Percentiles rank a stretch among this genome's conserved stretches.
Conservation (phyloP, 1,140 invertebrate genomes). For the Scaptodrosophila lebanonensis region DNA sequence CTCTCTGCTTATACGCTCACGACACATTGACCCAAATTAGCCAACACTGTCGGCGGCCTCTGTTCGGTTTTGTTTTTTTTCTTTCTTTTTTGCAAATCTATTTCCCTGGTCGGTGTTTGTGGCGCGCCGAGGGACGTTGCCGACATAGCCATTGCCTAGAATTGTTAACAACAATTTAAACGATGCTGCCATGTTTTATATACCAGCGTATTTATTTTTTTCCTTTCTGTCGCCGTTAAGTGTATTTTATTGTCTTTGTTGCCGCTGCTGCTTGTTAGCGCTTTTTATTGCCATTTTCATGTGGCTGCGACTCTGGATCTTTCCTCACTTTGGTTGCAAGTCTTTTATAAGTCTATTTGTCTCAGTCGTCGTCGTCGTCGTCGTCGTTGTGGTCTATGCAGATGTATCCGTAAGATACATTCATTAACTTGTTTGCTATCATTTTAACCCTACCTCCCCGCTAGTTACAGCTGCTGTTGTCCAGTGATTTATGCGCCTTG, state of each 20-base stretch:
- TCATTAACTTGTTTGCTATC: slow-evolving; percentile 67
- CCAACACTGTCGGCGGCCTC: slow-evolving; percentile 6
- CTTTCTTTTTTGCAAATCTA: background rate
- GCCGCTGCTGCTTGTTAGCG: slow-evolving; percentile 61
- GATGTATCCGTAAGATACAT: slow-evolving; percentile 68
- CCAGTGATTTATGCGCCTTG: slow-evolving; percentile 61
- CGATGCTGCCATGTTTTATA: slow-evolving; percentile 17
- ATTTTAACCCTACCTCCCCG: background rate
- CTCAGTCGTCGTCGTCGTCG: slow-evolving; percentile 29
- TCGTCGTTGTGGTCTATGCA: slow-evolving; percentile 44
- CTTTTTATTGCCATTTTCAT: slow-evolving; percentile 57
- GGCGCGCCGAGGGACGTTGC: too few species aligned
- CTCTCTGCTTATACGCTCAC: background rate
- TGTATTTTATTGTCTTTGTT: slow-evolving; percentile 66
- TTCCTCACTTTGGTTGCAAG: slow-evolving; percentile 24
- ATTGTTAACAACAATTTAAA: slow-evolving; percentile 63
- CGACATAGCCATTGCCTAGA: too few species aligned
- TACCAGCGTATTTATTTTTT: background rate
- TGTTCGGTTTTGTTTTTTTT: background rate
- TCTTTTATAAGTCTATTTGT: slow-evolving; percentile 59
- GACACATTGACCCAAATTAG: slow-evolving; percentile 28
- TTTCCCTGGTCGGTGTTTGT: too few species aligned
- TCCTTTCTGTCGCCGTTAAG: slow-evolving; percentile 26
- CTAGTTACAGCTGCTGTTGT: too few species aligned
- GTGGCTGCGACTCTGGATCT: too few species aligned